Evolutionary conservation across 2,888 invertebrate species (phyloP).

Genomic region (Calephelis perditalis): DNA sequence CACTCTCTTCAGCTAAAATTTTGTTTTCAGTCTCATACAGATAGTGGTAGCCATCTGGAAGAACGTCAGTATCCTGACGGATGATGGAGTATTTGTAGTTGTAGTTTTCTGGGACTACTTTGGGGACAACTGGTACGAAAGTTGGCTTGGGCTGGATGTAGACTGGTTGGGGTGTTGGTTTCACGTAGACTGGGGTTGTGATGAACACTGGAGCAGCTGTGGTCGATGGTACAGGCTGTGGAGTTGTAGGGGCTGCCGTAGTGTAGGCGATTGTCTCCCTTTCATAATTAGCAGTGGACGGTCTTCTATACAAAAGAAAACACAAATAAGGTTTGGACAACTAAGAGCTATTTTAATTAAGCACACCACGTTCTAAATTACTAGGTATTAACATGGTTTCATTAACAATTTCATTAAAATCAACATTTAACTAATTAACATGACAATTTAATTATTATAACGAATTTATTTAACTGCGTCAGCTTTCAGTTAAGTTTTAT

Average conservation of each 20-base stretch:
- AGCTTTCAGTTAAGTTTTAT: too few species aligned
- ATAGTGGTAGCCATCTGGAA: conserved; percentile 64
- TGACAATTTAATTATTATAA: too few species aligned
- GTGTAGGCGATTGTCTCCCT: neutral
- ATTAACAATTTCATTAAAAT: too few species aligned
- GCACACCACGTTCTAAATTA: too few species aligned
- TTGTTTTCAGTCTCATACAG: conserved; percentile 72
- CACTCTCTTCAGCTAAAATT: conserved; percentile 65
- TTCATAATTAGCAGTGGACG: neutral
- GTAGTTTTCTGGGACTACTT: conserved; percentile 37
- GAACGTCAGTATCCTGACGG: conserved; percentile 55
- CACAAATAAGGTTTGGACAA: too few species aligned
- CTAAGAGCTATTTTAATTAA: too few species aligned
- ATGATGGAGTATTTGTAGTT: conserved; percentile 65
- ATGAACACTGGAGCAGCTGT: neutral
- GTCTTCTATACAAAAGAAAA: neutral
- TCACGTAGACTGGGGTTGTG: conserved; percentile 1
- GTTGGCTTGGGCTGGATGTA: conserved; percentile 26
- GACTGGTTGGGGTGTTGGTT: conserved; percentile 18
- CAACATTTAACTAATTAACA: too few species aligned
- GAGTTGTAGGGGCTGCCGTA: conserved; percentile 9
- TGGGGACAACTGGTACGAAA: conserved; percentile 22
- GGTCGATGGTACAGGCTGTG: neutral
- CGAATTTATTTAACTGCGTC: too few species aligned
- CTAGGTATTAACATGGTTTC: too few species aligned